These are phyloP conservation scores for Clarias magur DNA, from an alignment of 2,113 vertebrate genomes.

Conservation along the genomic window DNA sequence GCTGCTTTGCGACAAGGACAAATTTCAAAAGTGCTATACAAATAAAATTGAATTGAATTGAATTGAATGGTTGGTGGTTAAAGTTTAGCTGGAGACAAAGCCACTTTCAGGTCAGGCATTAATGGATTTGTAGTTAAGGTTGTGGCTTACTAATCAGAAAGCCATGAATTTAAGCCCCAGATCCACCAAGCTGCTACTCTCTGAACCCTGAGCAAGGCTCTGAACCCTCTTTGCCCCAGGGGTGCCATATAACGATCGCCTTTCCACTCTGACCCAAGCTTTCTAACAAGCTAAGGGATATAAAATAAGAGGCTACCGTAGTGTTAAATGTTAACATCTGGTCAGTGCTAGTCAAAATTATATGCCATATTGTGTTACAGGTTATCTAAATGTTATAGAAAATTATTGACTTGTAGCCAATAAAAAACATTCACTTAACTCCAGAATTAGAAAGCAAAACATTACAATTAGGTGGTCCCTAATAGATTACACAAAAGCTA, in stretches of 20 bases:
- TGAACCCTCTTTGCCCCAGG: neutral
- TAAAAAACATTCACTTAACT: neutral
- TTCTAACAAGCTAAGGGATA: neutral
- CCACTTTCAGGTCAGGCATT: neutral
- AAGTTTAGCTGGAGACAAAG: neutral
- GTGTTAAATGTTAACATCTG: neutral
- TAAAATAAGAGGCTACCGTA: neutral
- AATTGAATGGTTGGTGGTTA: neutral
- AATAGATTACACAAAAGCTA: neutral
- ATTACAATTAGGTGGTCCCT: neutral
- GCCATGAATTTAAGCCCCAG: neutral
- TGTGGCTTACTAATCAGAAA: conserved; percentile 7
- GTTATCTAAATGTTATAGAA: neutral
- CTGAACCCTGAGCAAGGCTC: neutral
- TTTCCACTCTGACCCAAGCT: neutral
- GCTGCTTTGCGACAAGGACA: no score
- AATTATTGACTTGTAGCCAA: neutral
- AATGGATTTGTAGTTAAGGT: neutral
- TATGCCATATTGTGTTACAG: neutral
- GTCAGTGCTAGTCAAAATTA: neutral
- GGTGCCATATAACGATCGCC: neutral
- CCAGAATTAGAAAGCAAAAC: neutral
- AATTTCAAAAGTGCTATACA: no score
- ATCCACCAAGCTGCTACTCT: neutral
- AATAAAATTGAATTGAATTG: no score